Conservation (phyloP, 2,113 vertebrate species). For the Rhynchomys soricoides region DNA sequence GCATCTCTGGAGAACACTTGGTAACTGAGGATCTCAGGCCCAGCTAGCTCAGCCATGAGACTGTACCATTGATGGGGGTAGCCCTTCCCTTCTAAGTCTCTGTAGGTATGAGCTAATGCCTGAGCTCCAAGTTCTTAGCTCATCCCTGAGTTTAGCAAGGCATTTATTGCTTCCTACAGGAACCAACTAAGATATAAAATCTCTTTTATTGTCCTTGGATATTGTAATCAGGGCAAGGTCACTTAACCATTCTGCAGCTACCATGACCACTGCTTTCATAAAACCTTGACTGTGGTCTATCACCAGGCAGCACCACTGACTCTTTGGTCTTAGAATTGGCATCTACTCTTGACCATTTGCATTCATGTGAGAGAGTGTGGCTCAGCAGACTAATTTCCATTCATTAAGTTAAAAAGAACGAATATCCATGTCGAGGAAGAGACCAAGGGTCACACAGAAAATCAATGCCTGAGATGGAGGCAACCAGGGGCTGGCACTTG, state of each 20-base stretch:
- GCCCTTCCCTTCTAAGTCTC: neutral
- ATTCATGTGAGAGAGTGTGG: neutral
- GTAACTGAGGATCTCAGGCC: neutral
- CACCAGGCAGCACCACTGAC: neutral
- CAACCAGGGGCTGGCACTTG: neutral
- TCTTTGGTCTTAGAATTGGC: slow-evolving; percentile 34
- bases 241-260: slow-evolving; percentile 60
- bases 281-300: slow-evolving; percentile 39
- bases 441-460: neutral
- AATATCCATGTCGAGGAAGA: neutral
- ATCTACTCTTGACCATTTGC: neutral
- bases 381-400: neutral
- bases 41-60: neutral
- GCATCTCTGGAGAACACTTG: slow-evolving; percentile 58
- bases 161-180: slow-evolving; percentile 61
- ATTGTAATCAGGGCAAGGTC: slow-evolving; percentile 71
- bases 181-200: slow-evolving; percentile 61
- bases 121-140: neutral
- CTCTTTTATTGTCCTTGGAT: slow-evolving; percentile 66
- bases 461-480: neutral
- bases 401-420: neutral
- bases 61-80: neutral
- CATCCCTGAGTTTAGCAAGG: slow-evolving; percentile 28
- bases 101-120: neutral
- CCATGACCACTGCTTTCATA: slow-evolving; percentile 59